Evolutionary conservation across 1,140 invertebrate genomes (phyloP).

Genomic region (Chelonus insularis): DNA sequence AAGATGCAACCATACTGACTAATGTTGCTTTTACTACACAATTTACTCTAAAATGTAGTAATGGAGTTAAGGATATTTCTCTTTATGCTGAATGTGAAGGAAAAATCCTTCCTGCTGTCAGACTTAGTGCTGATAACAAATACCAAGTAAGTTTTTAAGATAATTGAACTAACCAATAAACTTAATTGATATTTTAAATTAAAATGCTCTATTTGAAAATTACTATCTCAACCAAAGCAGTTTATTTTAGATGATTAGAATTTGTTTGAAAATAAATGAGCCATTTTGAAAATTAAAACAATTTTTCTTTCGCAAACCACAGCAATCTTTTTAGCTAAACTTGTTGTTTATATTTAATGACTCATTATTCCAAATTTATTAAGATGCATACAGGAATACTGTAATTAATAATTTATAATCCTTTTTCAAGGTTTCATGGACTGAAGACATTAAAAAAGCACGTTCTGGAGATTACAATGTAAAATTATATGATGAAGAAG

Average conservation of each 20-base stretch:
- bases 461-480: slow-evolving; percentile 77
- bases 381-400: too few relatives aligned
- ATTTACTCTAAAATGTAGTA: slow-evolving; percentile 72
- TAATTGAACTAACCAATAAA: too few relatives aligned
- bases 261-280: too few relatives aligned
- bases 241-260: too few relatives aligned
- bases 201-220: background rate
- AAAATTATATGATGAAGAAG: slow-evolving; percentile 89
- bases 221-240: too few relatives aligned
- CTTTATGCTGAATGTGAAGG: slow-evolving; percentile 87
- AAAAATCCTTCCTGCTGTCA: slow-evolving; percentile 77
- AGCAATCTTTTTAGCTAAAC: too few relatives aligned
- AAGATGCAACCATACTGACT: slow-evolving; percentile 86
- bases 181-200: too few relatives aligned
- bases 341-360: too few relatives aligned
- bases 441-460: slow-evolving; percentile 80
- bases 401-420: too few relatives aligned
- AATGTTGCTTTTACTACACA: slow-evolving; percentile 80
- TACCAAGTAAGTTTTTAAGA: slow-evolving; percentile 69
- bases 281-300: too few relatives aligned
- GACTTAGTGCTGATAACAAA: slow-evolving; percentile 70
- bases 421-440: slow-evolving; percentile 83
- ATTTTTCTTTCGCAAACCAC: too few relatives aligned
- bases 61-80: slow-evolving; percentile 68
- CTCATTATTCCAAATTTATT: too few relatives aligned